A percentile compares a stretch with the other conserved stretches of the same genome.
Conservation (phyloP, 2,113 vertebrate species). For the Alces alces region DNA sequence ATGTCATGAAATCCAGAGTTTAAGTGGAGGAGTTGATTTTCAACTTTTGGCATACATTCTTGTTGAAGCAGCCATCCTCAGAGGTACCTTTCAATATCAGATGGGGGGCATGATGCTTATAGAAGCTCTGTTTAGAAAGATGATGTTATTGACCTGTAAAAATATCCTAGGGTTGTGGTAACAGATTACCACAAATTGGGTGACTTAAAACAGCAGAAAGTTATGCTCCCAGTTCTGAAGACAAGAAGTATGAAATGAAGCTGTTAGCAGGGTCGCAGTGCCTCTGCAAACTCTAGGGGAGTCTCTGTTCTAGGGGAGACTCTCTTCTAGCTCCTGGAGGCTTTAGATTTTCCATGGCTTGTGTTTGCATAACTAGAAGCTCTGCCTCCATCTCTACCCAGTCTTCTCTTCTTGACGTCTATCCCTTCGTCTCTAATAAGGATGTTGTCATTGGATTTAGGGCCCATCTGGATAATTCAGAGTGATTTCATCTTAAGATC, state of each 20-base stretch:
- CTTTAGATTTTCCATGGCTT: neutral
- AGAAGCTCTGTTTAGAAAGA: neutral
- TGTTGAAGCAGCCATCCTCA: neutral
- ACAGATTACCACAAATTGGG: neutral
- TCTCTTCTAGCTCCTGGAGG: neutral
- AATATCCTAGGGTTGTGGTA: neutral
- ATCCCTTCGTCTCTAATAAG: neutral
- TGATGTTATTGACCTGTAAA: neutral
- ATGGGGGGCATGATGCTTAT: neutral
- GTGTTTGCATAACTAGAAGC: neutral
- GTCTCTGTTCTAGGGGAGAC: neutral
- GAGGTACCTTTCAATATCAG: neutral
- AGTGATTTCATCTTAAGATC: neutral
- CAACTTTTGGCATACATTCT: neutral
- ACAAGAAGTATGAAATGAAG: neutral
- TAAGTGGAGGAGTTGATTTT: neutral
- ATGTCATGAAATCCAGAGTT: neutral
- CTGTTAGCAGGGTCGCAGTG: neutral
- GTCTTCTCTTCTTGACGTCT: neutral
- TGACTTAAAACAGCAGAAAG: neutral
- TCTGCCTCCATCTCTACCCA: neutral
- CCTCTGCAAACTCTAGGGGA: neutral
- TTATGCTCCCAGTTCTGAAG: neutral
- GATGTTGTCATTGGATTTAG: neutral
- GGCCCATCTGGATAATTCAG: neutral